Percentiles rank a stretch among this genome's conserved stretches.
Evolutionary conservation across 2,888 invertebrate genomes (phyloP).

Genomic region (Meliscaeva auricollis): DNA sequence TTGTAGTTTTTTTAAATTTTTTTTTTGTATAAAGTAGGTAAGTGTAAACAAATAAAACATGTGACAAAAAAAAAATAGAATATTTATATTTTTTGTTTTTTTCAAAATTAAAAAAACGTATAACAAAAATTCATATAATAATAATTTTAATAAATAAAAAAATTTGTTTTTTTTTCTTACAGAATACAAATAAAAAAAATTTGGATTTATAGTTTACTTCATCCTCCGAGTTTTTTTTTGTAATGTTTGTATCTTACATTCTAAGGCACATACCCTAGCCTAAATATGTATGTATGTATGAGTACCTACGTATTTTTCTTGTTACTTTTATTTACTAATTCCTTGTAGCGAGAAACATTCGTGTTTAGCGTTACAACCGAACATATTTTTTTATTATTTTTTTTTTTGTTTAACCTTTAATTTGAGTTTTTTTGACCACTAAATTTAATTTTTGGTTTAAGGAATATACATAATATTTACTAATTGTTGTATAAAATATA

Average conservation of each 20-base stretch:
- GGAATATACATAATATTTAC: slow-evolving; percentile 29
- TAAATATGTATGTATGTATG: slow-evolving; percentile 4
- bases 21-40: no score
- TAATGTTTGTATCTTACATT: slow-evolving; percentile 41
- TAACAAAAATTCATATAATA: background rate
- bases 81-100: no score
- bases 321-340: slow-evolving; percentile 12
- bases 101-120: background rate
- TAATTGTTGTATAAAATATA: slow-evolving; percentile 43
- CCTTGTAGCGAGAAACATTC: slow-evolving; percentile 49
- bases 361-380: slow-evolving; percentile 41
- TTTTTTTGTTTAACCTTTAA: slow-evolving; percentile 4
- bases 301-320: background rate
- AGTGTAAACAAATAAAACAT: no score
- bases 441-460: slow-evolving; percentile 18
- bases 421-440: slow-evolving; percentile 21
- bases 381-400: slow-evolving; percentile 18
- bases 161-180: background rate
- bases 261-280: slow-evolving; percentile 68
- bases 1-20: no score
- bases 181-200: background rate
- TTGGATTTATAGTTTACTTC: background rate
- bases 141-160: background rate
- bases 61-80: no score
- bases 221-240: background rate